Percentiles rank a stretch among this genome's conserved stretches.
These are phyloP conservation scores for Barnardius zonarius DNA, from an alignment of 2,113 vertebrate genomes.

Conservation along the genomic window DNA sequence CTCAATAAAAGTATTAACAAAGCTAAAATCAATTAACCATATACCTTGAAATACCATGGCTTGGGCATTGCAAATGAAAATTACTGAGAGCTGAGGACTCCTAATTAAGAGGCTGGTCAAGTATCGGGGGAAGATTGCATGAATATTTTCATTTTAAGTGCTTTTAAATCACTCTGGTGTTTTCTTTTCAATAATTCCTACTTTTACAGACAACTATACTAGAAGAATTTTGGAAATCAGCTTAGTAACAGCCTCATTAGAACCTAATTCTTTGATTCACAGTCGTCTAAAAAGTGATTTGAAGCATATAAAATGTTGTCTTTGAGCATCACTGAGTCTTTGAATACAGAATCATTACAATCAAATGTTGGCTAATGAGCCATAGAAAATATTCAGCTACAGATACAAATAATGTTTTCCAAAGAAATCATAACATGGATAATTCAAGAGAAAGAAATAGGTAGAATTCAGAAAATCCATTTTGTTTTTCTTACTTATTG, in stretches of 20 bases:
- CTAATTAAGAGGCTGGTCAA: neutral
- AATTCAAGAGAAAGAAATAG: neutral
- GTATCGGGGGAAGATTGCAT: neutral
- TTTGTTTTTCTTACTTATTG: neutral
- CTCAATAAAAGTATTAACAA: neutral
- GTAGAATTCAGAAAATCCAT: neutral
- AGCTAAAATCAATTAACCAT: neutral
- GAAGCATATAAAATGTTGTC: neutral
- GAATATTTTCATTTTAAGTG: constrained; percentile 6
- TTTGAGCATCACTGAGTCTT: neutral
- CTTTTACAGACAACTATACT: neutral
- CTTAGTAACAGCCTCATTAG: neutral
- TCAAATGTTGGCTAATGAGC: constrained; percentile 4
- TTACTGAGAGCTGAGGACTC: neutral
- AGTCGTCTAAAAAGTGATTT: neutral
- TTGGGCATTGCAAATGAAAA: neutral
- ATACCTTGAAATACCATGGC: neutral
- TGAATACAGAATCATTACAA: constrained; percentile 1
- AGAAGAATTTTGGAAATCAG: neutral
- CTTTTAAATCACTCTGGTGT: neutral
- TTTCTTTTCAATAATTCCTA: neutral
- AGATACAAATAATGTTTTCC: neutral
- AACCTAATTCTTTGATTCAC: neutral
- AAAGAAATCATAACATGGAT: neutral
- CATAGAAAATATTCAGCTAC: neutral